phyloP scores from a whole-genome alignment of 2,113 vertebrate genomes.

The Ursus arctos region DNA sequence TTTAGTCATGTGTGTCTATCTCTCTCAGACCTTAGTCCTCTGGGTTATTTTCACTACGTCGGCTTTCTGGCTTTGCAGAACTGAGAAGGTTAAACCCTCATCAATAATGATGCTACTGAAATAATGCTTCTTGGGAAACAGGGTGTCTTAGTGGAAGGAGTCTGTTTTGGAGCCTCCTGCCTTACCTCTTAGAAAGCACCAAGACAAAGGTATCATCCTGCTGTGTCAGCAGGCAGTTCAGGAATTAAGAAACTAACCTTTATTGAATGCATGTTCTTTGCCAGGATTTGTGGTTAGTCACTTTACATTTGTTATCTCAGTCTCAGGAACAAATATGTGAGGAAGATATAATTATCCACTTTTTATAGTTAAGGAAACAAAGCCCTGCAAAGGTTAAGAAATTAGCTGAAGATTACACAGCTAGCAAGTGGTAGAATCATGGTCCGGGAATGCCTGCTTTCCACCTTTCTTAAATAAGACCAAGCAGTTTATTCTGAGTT shows the following conservation, averaged over 20 bases:
- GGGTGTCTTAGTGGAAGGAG: background rate
- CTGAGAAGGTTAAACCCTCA: background rate
- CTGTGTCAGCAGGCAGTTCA: background rate
- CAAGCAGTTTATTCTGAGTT: slow-evolving; percentile 7
- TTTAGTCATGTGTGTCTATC: background rate
- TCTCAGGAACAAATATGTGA: background rate
- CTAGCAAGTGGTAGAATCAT: background rate
- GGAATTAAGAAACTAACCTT: slow-evolving; percentile 37
- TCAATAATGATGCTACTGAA: background rate
- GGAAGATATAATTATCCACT: slow-evolving; percentile 18
- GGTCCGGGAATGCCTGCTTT: background rate
- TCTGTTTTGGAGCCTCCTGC: background rate
- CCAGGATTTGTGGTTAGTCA: slow-evolving; percentile 53
- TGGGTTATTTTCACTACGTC: background rate
- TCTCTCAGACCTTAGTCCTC: background rate
- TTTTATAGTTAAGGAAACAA: slow-evolving; percentile 18
- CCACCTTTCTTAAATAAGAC: background rate
- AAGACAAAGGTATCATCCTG: background rate
- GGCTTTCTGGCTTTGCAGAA: background rate
- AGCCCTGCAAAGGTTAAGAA: slow-evolving; percentile 32
- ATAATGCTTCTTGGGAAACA: slow-evolving; percentile 9
- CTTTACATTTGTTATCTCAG: slow-evolving; percentile 23
- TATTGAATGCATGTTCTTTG: background rate
- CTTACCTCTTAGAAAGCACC: background rate
- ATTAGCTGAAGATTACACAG: background rate